Evolutionary conservation across 1,140 invertebrate genomes (phyloP).

Genomic region (Sitodiplosis mosellana): DNA sequence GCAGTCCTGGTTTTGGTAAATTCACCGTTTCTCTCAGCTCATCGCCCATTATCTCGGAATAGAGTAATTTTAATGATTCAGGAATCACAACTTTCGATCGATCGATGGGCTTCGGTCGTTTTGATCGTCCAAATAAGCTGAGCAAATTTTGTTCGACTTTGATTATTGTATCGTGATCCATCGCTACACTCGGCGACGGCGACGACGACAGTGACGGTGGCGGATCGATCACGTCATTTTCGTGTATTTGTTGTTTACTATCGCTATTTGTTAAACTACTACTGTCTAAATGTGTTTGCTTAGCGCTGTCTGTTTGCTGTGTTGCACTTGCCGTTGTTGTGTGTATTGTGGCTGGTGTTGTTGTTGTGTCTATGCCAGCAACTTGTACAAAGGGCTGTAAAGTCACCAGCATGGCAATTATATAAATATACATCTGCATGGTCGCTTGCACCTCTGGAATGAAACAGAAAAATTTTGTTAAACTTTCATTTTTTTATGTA

Average conservation of each 20-base stretch:
- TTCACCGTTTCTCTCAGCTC: constrained; percentile 33
- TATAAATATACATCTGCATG: constrained; percentile 30
- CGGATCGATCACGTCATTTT: constrained; percentile 1
- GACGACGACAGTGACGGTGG: no score
- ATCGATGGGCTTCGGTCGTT: constrained; percentile 31
- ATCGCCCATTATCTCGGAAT: constrained; percentile 40
- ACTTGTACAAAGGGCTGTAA: constrained; percentile 24
- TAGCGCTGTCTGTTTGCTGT: no score
- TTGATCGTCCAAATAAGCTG: constrained; percentile 52
- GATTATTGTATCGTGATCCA: constrained; percentile 25
- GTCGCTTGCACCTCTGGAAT: constrained; percentile 31
- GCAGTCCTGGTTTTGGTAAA: constrained; percentile 45
- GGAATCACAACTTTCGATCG: constrained; percentile 41
- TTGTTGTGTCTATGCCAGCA: constrained; percentile 20
- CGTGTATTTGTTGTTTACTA: constrained; percentile 3
- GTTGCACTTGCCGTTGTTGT: no score
- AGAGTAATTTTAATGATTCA: constrained; percentile 58
- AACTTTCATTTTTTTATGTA: not conserved
- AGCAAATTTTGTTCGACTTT: constrained; percentile 49
- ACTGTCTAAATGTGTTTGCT: constrained; percentile 10
- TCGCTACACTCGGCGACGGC: no score
- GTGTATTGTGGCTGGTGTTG: no score
- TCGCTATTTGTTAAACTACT: constrained; percentile 6
- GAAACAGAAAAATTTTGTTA: constrained; percentile 13
- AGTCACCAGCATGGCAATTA: constrained; percentile 28